Evolutionary conservation across 2,113 vertebrate species (phyloP), one percentile per base, ranked within the genome.

Genomic region (Pseudopipra pipra): DNA sequence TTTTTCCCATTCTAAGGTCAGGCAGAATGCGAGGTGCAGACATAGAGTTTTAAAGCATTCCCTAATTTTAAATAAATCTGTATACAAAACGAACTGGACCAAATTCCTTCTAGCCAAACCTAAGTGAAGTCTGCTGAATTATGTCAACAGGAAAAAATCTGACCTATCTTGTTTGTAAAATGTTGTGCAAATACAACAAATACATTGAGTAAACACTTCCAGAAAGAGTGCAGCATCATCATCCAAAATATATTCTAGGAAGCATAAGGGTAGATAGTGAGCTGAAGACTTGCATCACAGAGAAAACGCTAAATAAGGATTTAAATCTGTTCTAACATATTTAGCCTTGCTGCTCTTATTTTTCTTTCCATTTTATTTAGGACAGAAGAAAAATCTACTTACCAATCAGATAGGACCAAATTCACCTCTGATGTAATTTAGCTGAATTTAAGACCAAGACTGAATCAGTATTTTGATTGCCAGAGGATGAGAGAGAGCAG

Each of bases 101-200:
- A 68, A 89, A 96, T 84, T 94, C 44, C 72, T 95, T 81, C 41
- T 11, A 83, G 52, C 11, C 25, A 75, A 92, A 86, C 35, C 33
- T 74, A 86, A 49, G 35, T 15, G 65, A 86, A 88, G 47, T 20
- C 47, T 78, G 41, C 65, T 62, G 56, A 88, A 92, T 89, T 94
- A 72, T 31, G 72, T 90, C 70, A 95, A 85, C 85, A 91, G 72
- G 85, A 89, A 94, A 83, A 91, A 62, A 93, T 9, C 30, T 90
- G 39, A 92, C 71, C 33, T 63, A 89, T 55, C 55, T 55, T 44
- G 44, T 96, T 95, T 92, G 78, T 21, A 91, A 95, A 96, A 80
- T 22, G 31, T 89, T 87, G 87, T 1, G 1, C 56, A 75, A 92
- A 72, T 70, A 33, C 68, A 94, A 92, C 62, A 74, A 91, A 95